These are phyloP conservation scores for Antheraea assamensis DNA, from an alignment of 2,888 invertebrate genomes.

Conservation along the genomic window DNA sequence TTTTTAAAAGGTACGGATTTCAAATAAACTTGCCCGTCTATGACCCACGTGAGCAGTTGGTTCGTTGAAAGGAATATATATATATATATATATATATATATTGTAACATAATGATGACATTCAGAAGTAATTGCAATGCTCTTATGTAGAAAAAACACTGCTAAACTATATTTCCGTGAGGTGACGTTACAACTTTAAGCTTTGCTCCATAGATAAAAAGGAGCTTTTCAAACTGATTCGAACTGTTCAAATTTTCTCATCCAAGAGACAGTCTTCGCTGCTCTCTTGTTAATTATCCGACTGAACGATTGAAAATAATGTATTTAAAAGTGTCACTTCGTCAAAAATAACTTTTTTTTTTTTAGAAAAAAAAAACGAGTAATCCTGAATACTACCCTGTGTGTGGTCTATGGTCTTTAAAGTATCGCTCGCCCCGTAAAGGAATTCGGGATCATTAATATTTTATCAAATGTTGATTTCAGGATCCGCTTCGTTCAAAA, in stretches of 20 bases:
- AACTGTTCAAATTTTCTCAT: not conserved
- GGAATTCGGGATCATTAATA: constrained; percentile 64
- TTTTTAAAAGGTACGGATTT: constrained; percentile 27
- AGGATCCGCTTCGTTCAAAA: constrained; percentile 15
- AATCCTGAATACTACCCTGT: constrained; percentile 16
- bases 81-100: too few relatives aligned
- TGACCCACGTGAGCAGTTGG: not conserved
- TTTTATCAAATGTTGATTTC: constrained; percentile 63
- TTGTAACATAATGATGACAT: too few relatives aligned
- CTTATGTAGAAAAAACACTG: not conserved
- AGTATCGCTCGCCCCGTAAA: constrained; percentile 29
- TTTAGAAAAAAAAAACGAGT: not conserved
- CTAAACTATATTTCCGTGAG: not conserved
- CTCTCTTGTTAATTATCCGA: not conserved
- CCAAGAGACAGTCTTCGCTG: not conserved
- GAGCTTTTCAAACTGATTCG: not conserved
- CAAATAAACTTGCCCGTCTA: not conserved
- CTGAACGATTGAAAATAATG: not conserved
- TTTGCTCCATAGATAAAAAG: not conserved
- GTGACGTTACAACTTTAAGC: not conserved
- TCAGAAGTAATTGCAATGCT: not conserved
- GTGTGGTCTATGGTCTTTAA: constrained; percentile 38
- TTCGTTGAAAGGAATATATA: not conserved
- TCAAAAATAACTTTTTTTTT: not conserved
- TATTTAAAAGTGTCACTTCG: not conserved